Conservation (phyloP, 2,113 vertebrate species). For the Crotalus tigris region DNA sequence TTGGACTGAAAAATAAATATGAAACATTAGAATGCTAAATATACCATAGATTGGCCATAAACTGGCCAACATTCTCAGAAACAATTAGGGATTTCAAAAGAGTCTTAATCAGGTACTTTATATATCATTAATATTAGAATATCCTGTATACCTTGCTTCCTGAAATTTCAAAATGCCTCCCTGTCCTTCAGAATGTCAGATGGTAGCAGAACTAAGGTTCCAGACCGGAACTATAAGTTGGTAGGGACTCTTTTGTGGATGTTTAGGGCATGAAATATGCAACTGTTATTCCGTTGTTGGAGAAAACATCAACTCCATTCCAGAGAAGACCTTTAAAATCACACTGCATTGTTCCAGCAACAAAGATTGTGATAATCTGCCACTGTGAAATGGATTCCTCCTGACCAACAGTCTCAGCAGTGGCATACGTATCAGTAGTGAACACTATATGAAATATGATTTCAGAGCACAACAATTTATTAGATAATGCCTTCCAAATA, state of each 20-base stretch:
- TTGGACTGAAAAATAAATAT: not conserved
- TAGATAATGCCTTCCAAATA: not conserved
- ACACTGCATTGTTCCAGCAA: not conserved
- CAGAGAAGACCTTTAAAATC: not conserved
- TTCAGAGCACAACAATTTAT: not conserved
- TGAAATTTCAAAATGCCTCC: slow-evolving; percentile 1
- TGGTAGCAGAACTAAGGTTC: not conserved
- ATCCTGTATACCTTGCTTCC: slow-evolving; percentile 11
- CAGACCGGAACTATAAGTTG: not conserved
- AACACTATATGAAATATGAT: not conserved
- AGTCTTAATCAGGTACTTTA: not conserved
- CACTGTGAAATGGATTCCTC: not conserved
- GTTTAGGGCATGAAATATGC: not conserved
- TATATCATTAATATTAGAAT: slow-evolving; percentile 4
- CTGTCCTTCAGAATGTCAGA: not conserved
- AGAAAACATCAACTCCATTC: not conserved
- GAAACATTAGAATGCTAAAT: not conserved
- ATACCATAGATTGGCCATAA: not conserved
- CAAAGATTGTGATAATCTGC: not conserved
- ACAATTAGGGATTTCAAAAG: not conserved
- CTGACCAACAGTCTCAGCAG: not conserved
- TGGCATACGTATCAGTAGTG: not conserved
- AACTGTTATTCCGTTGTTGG: not conserved
- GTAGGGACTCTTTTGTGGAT: not conserved
- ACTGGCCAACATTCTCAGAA: slow-evolving; percentile 9